A percentile compares a stretch with the other conserved stretches of the same genome.
These are phyloP conservation scores for Oenanthe melanoleuca DNA, from an alignment of 2,113 vertebrate species.

Conservation along the genomic window DNA sequence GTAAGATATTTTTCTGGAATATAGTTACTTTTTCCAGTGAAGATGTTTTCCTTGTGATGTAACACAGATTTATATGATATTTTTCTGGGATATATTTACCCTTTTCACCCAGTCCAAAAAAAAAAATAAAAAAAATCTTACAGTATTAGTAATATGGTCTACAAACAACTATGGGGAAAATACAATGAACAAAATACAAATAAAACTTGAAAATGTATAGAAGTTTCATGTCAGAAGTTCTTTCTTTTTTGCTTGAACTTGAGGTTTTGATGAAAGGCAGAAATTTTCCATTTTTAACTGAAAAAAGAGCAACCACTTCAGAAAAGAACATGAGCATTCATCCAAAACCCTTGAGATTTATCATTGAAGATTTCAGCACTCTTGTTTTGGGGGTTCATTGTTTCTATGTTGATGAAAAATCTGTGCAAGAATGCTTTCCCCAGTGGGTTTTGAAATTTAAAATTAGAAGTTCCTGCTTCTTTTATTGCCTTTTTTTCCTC, in stretches of 20 bases:
- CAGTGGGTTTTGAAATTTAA: constrained; percentile 20
- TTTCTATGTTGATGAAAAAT: constrained; percentile 32
- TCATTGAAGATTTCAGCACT: constrained; percentile 8
- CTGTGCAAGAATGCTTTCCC: neutral
- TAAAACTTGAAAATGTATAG: neutral
- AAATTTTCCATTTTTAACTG: constrained; percentile 39
- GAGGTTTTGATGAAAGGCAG: constrained; percentile 9
- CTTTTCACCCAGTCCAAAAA: neutral
- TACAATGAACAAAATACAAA: neutral
- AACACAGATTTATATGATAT: neutral
- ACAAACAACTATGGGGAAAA: neutral
- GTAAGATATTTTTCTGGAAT: neutral
- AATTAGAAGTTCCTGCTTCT: constrained; percentile 28
- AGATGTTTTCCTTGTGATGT: neutral
- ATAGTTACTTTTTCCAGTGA: neutral
- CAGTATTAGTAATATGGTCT: neutral
- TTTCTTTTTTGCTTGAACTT: neutral
- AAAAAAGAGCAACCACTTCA: constrained; percentile 43
- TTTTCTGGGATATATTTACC: neutral
- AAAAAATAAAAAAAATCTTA: neutral
- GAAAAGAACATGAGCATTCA: constrained; percentile 4
- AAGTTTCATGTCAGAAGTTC: neutral
- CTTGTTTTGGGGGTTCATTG: neutral
- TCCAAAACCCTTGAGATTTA: constrained; percentile 30
- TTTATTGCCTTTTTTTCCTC: constrained; percentile 31